Conservation (phyloP, 2,113 vertebrate species). For the Poecilia latipinna region DNA sequence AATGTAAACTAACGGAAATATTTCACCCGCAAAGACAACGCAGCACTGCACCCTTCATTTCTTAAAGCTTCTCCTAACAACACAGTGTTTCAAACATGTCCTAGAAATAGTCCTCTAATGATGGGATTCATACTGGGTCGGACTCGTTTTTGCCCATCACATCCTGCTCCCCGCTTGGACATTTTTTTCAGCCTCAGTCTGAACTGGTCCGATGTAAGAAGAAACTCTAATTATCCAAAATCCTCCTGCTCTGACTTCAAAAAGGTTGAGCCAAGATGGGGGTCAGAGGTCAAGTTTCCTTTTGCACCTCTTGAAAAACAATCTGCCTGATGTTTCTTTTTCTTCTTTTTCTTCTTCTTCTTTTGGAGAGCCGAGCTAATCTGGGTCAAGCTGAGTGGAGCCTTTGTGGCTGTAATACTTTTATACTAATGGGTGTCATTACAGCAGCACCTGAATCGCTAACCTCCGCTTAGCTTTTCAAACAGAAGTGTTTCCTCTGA, state of each 20-base stretch:
- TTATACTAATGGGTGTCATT: conserved; percentile 38
- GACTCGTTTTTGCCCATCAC: background rate
- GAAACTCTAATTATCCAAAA: background rate
- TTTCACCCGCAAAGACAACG: background rate
- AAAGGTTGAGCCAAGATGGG: background rate
- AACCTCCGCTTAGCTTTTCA: conserved; percentile 4
- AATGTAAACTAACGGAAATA: conserved; percentile 1
- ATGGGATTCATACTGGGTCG: background rate
- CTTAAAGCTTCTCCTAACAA: no score
- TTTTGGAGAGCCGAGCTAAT: conserved; percentile 50
- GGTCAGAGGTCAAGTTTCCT: background rate
- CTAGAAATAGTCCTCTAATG: background rate
- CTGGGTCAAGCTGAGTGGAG: conserved; percentile 52
- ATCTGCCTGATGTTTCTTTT: conserved; percentile 38
- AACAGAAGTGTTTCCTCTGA: conserved; percentile 27
- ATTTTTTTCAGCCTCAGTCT: background rate
- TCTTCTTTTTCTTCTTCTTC: background rate
- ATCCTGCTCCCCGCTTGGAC: background rate
- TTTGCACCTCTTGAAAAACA: conserved; percentile 8
- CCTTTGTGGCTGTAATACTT: conserved; percentile 47
- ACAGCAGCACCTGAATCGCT: conserved; percentile 30
- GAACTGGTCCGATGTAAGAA: background rate
- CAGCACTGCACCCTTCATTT: background rate
- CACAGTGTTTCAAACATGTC: no score
- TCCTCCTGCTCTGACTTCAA: background rate